Evolutionary conservation across 2,888 invertebrate species (phyloP), one percentile per base, ranked within the genome.

Genomic region (Lampropteryx suffumata): DNA sequence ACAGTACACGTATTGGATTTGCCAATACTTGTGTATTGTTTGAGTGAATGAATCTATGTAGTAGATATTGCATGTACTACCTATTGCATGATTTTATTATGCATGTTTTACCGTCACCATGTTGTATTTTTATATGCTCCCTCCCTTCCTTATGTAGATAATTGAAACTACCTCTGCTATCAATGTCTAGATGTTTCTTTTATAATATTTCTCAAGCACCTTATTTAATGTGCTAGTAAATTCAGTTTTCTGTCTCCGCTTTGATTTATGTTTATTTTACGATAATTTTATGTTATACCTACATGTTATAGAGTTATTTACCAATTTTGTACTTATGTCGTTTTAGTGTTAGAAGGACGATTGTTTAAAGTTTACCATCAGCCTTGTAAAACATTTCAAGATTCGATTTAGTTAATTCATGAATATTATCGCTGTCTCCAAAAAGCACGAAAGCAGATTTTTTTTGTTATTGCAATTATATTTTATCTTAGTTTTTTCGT

Each of bases 211-310:
- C 11, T 26, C 21, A 11, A 48, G 48, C 48, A 53, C 44, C 11
- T 39, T 35, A 11, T 27, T 36, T 44, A 46, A 30, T 42, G 50
- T 54, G 59, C 55, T 51, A 55, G 51, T 35, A 36, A 45, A 48
- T 47, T 43, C 11, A 43, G 35, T 48, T 32, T 21, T 11, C 37
- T 29, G 14, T 40, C 29, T 32, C 32, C 7, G 51, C 52, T 55
- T 55, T 4, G 17, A 8, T 12, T 24, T 45, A 43, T 34, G n/a
- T 17, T 55, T 4, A 7, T 43, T 11, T n/a, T n/a, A n/a, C n/a
- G n/a, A n/a, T n/a, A n/a, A 48, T 27, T 41, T 55, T 57, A 6
- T 39, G 27, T 51, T 48, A 10, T 24, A 21, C 21, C n/a, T n/a
- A n/a, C 4, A 4, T 17, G 17, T 17, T 17, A 10, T 27, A 49